Conservation (phyloP, 2,888 invertebrate species). For the Gastracanthus pulcherrimus region DNA sequence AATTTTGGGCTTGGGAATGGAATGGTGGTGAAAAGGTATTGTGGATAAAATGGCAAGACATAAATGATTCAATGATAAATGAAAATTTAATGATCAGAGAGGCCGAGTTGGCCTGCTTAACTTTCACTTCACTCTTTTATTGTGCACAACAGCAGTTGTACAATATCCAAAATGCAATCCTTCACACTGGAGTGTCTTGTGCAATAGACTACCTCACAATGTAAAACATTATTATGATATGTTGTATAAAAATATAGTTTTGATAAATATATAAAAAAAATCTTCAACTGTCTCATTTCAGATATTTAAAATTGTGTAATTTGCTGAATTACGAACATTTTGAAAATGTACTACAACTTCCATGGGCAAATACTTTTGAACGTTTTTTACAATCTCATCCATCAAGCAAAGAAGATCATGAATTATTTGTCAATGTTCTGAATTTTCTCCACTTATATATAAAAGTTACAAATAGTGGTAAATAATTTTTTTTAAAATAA, state of each 20-base stretch:
- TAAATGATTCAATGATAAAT: constrained; percentile 63
- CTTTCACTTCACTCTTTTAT: constrained; percentile 79
- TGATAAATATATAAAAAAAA: neutral
- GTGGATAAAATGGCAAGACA: constrained; percentile 64
- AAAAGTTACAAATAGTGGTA: constrained; percentile 67
- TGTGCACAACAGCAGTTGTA: constrained; percentile 80
- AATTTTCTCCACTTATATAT: constrained; percentile 74
- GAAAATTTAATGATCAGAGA: constrained; percentile 68
- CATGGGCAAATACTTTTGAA: constrained; percentile 82
- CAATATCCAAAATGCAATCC: constrained; percentile 83
- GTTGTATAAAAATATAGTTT: neutral
- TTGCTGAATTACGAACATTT: constrained; percentile 69
- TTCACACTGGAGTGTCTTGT: constrained; percentile 80
- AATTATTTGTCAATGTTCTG: constrained; percentile 80
- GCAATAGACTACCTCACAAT: constrained; percentile 80
- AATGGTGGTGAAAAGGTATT: constrained; percentile 66
- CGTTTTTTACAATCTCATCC: constrained; percentile 83
- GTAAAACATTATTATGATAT: constrained; percentile 74
- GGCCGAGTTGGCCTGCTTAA: constrained; percentile 78
- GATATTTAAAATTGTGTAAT: constrained; percentile 78
- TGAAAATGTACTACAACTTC: constrained; percentile 77
- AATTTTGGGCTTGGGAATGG: constrained; percentile 74
- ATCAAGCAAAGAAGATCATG: constrained; percentile 82
- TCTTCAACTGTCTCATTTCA: too few relatives aligned
- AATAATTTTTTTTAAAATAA: neutral